Conservation (phyloP, 2,113 vertebrate genomes). For the Neoarius graeffei region DNA sequence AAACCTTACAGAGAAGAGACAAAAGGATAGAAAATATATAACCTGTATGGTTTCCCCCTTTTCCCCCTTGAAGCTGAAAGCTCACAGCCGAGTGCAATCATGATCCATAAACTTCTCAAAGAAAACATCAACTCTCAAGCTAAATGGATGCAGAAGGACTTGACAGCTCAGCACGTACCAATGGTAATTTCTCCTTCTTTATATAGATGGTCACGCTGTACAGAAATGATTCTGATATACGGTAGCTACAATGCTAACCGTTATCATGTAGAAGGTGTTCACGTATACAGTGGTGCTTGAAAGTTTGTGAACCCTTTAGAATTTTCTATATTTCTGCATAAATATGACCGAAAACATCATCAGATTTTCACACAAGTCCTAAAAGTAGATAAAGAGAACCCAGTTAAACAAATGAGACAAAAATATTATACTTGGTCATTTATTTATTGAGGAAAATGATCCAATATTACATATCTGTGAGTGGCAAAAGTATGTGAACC, state of each 20-base stretch:
- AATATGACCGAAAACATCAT: too few relatives aligned
- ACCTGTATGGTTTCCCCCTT: background rate
- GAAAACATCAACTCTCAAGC: slow-evolving; percentile 52
- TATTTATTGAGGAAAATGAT: too few relatives aligned
- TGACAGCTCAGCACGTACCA: slow-evolving; percentile 62
- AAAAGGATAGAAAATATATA: background rate
- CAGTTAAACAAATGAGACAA: too few relatives aligned
- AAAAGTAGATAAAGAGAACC: too few relatives aligned
- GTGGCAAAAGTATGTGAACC: too few relatives aligned
- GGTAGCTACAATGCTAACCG: background rate
- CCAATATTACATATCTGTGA: too few relatives aligned
- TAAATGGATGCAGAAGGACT: slow-evolving; percentile 65
- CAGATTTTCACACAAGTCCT: too few relatives aligned
- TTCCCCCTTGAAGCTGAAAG: slow-evolving; percentile 56
- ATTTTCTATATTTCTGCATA: too few relatives aligned
- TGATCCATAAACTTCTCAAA: slow-evolving; percentile 70
- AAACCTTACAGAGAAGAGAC: background rate
- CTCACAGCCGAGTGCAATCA: slow-evolving; percentile 58
- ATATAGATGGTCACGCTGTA: background rate
- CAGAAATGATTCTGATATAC: background rate
- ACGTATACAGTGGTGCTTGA: too few relatives aligned
- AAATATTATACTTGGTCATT: too few relatives aligned
- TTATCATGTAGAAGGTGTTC: background rate
- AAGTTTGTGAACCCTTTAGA: too few relatives aligned
- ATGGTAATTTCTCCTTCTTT: slow-evolving; percentile 52